Evolutionary conservation across 2,113 vertebrate species (phyloP), one percentile per base, ranked within the genome.

Genomic region (Labrus mixtus): DNA sequence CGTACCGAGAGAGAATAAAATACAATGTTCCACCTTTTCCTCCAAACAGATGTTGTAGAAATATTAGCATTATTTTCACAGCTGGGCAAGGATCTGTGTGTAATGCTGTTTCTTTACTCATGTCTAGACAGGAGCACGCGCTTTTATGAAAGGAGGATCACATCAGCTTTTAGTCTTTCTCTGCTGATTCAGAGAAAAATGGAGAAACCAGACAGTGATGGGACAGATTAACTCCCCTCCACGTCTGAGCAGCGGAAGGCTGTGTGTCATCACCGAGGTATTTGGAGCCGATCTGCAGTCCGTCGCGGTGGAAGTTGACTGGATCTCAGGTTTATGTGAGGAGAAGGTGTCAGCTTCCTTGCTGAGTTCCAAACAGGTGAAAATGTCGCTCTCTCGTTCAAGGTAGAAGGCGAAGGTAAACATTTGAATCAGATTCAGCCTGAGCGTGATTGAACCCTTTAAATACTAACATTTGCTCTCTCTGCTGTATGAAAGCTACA

Each of bases 81-180:
- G 69, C 73, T 81, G 68, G 58, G 23, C 0, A 9, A 67, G 55
- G n/a, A 39, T 67, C 71, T 69, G 68, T 50, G 68, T 60, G 58
- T 69, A 22, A 59, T 51, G 37, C 46, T 8, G 37, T 45, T 69
- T 57, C 79, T 54, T 0, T 6, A 11, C 70, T 78, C 55, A 68
- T 64, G 83, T 92, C 91, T 89, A 81, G 91, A 91, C 92, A 74
- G 46, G 3, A 78, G 68, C 2, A 37, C 25, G 63, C 68, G 36
- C 70, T 72, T 81, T 83, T 61, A 73, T 76, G 51, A 86, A 51
- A 17, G 43, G 53, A 17, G 43, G 53, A 66, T 83, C 55, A 74
- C 73, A 66, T 76, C 51, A 75, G 73, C 61, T 57, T 57, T 80
- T 33, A 23, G 56, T 56, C 12, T 29, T 62, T 51, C 50, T 71